These are phyloP conservation scores for Chironomus tentans DNA, from an alignment of 2,888 invertebrate species.

Conservation along the genomic window DNA sequence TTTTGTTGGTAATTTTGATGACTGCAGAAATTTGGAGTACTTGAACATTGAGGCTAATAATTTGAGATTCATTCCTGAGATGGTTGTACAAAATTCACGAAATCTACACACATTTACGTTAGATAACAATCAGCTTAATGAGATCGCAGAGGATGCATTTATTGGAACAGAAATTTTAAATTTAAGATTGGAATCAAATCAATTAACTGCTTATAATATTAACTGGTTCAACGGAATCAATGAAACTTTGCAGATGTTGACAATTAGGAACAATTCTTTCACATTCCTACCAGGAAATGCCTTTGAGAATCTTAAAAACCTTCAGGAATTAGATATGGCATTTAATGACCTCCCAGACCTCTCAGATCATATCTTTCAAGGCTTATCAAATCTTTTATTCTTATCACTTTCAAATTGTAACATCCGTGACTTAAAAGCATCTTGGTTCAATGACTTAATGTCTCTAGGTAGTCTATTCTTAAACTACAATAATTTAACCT, in stretches of 20 bases:
- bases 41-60: neutral
- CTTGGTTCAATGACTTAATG: neutral
- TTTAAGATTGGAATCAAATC: neutral
- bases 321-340: neutral
- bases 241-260: neutral
- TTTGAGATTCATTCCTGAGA: no score
- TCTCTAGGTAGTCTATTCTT: neutral
- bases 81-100: no score
- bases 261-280: neutral
- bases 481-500: neutral
- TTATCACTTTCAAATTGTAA: neutral
- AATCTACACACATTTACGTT: no score
- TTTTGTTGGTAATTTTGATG: neutral
- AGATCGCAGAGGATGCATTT: neutral
- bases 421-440: neutral
- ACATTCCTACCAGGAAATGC: neutral
- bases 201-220: neutral
- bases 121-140: neutral
- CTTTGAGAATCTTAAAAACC: neutral
- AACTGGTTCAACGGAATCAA: neutral
- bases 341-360: neutral
- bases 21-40: neutral
- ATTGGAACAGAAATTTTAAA: neutral
- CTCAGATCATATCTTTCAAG: neutral
- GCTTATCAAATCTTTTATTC: neutral